Evolutionary conservation across 2,797 vertebrate genomes (phyloP).

Genomic region (Spheniscus humboldti): DNA sequence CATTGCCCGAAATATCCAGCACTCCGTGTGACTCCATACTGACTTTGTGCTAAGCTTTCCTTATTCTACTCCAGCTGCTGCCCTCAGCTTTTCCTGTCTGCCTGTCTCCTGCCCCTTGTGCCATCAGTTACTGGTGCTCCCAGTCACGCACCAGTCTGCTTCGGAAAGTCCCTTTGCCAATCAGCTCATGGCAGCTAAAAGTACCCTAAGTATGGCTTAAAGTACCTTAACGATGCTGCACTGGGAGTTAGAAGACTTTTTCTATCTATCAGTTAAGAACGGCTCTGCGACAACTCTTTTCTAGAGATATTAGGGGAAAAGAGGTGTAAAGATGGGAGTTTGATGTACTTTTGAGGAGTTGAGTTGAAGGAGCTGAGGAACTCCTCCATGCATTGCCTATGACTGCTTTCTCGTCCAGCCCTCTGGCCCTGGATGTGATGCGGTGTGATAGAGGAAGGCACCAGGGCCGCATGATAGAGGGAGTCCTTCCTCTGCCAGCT

Average conservation of each 20-base stretch:
- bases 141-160: not conserved
- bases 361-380: not conserved
- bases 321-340: not conserved
- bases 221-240: not conserved
- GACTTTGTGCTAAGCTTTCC: not conserved
- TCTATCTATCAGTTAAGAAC: not conserved
- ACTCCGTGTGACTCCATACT: not conserved
- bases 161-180: not conserved
- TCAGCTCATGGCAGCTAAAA: not conserved
- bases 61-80: not conserved
- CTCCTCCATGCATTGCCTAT: not conserved
- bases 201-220: not conserved
- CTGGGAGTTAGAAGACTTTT: not conserved
- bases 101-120: not conserved
- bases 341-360: not conserved
- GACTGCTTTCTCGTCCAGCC: not conserved
- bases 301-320: not conserved
- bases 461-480: not conserved
- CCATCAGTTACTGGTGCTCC: not conserved
- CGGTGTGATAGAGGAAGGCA: not conserved
- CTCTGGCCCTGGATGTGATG: not conserved
- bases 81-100: not conserved
- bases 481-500: not conserved
- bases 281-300: not conserved
- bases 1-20: not conserved